Base-by-base conservation (phyloP, 2,113 vertebrate species). In the Donacobius atricapilla region DNA sequence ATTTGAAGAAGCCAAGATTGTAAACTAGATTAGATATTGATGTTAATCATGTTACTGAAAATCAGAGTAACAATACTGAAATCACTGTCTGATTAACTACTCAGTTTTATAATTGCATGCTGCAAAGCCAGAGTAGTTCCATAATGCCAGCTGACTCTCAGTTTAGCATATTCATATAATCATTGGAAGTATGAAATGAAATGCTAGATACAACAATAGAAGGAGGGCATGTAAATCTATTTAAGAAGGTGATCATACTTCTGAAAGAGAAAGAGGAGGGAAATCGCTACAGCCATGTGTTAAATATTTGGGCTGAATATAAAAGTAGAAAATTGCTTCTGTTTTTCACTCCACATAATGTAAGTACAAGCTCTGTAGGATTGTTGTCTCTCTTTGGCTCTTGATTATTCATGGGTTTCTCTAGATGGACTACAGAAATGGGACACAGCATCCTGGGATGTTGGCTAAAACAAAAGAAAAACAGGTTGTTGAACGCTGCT, bases 31-130 rank as follows among this genome's bases (percentile, higher is more conserved):
- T 79, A 92, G 90, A 65, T 90, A 53, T 53, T 77, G 79, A 50
- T 87, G 69, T 78, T 90, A 83, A 72, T 93, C n/a, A 63, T 68
- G 64, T 86, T 81, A 58, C 7, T 77, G 86, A 83, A 93, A 94
- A 84, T 91, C 58, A 78, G 64, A 94, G 42, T 66, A 81, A 83
- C 58, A 42, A 83, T 60, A 61, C 40, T 80, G 70, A 96, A 87
- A 87, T 90, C 53, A 64, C 83, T 82, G n/a, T 75, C 77, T 89
- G 81, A 91, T 91, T 96, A 87, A 85, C 58, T 53, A 21, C 71
- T 92, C 16, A 4, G 45, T 53, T 88, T 77, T 83, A 39, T 81
- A 83, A 90, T 77, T 9, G 0, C 54, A 37, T 73, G 37, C 60
- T 88, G 57, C 48, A 82, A 82, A 79, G 69, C 13, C 66, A 61